phyloP scores from a whole-genome alignment of 64 coral and sea anemone species.

The Porites australiensis region DNA sequence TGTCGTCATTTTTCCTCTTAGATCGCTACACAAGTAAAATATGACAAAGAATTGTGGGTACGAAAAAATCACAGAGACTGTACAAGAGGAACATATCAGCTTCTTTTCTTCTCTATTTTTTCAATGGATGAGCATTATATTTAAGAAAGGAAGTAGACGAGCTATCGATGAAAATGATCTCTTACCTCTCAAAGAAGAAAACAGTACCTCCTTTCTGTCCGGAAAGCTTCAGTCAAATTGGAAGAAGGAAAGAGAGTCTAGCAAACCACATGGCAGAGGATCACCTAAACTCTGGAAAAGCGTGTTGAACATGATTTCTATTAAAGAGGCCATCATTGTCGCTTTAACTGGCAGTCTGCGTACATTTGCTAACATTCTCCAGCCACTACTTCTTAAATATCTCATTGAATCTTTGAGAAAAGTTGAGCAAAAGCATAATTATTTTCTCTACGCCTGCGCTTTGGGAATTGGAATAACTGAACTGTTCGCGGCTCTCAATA shows the following conservation, averaged over 20 bases:
- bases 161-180: neutral
- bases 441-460: neutral
- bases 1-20: too few relatives aligned
- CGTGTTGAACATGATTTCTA: neutral
- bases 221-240: neutral
- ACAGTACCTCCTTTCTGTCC: neutral
- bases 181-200: neutral
- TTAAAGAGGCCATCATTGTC: neutral
- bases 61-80: neutral
- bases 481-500: neutral
- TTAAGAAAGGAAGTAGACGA: neutral
- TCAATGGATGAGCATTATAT: slow-evolving; percentile 5
- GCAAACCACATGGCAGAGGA: neutral
- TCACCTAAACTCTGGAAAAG: neutral
- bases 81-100: neutral
- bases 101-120: neutral
- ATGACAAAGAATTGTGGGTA: neutral
- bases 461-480: neutral
- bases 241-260: neutral
- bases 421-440: neutral
- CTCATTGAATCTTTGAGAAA: neutral
- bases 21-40: too few relatives aligned
- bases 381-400: neutral
- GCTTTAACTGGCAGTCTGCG: neutral
- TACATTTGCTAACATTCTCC: neutral